Percentiles rank a stretch among this genome's conserved stretches.
Conservation (phyloP, 2,888 invertebrate species). For the Steinernema carpocapsae region DNA sequence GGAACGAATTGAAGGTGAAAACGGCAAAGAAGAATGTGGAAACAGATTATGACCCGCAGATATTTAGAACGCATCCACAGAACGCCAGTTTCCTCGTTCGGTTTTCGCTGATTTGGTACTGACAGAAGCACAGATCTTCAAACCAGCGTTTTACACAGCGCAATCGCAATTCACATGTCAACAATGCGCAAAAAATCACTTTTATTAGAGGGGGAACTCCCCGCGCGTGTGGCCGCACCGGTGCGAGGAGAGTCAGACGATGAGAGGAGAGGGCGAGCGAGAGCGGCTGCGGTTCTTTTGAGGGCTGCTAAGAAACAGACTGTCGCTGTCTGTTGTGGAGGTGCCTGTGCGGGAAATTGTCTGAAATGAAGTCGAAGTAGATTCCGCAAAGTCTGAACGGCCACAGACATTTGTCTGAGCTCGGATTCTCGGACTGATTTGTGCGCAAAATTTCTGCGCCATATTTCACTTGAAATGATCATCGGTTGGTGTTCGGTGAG, state of each 20-base stretch:
- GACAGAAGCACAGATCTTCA: not conserved
- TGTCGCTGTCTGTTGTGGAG: no score
- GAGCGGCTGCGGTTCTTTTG: no score
- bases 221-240: not conserved
- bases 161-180: not conserved
- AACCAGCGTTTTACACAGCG: slow-evolving; percentile 26
- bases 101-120: slow-evolving; percentile 23
- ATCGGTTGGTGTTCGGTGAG: no score
- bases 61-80: not conserved
- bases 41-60: slow-evolving; percentile 31
- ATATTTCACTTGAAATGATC: no score
- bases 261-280: not conserved
- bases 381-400: no score
- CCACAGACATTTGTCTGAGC: no score
- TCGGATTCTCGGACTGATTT: no score
- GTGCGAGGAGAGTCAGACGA: slow-evolving; percentile 33
- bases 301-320: no score
- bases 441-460: no score
- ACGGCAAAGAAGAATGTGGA: slow-evolving; percentile 7
- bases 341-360: no score
- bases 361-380: no score
- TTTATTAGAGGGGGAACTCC: not conserved
- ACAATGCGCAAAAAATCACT: not conserved
- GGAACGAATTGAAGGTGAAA: not conserved
- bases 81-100: slow-evolving; percentile 10